phyloP scores from a whole-genome alignment of 2,888 invertebrate genomes.

The Tanypteryx hageni region DNA sequence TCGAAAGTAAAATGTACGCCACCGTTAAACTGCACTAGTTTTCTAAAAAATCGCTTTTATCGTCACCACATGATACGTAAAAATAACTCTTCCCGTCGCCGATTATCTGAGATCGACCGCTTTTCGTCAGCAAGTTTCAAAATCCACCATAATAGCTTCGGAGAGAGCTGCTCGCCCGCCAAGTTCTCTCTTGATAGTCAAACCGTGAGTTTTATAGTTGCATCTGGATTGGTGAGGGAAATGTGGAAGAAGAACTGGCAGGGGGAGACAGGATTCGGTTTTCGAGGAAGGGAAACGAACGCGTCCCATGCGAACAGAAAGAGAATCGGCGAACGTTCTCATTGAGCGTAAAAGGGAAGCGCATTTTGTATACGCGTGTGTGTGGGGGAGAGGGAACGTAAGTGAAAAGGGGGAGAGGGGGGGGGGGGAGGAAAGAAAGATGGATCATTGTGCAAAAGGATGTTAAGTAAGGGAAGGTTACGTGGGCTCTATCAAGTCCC shows the following conservation, averaged over 20 bases:
- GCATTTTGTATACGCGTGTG: neutral
- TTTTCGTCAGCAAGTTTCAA: neutral
- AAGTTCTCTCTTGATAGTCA: neutral
- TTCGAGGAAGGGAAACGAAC: constrained; percentile 2
- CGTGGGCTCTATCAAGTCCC: constrained; percentile 30
- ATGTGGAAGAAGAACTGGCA: neutral
- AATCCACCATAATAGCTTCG: neutral
- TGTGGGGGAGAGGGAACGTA: neutral
- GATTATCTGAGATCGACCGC: neutral
- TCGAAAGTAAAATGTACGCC: too few relatives aligned
- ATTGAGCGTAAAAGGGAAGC: constrained; percentile 7
- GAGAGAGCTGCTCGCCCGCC: neutral
- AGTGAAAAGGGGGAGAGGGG: neutral
- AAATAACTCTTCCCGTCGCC: neutral
- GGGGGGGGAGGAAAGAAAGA: neutral
- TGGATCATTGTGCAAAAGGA: constrained; percentile 2
- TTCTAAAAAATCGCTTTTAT: too few relatives aligned
- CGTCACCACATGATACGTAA: too few relatives aligned
- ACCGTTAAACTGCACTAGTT: too few relatives aligned
- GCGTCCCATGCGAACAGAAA: neutral
- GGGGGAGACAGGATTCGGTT: neutral
- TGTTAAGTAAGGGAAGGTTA: neutral
- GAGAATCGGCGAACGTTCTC: neutral
- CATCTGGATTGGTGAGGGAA: neutral
- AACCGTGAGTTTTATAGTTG: constrained; percentile 2